Conservation (phyloP, 2,797 vertebrate species). For the Lacerta agilis region DNA sequence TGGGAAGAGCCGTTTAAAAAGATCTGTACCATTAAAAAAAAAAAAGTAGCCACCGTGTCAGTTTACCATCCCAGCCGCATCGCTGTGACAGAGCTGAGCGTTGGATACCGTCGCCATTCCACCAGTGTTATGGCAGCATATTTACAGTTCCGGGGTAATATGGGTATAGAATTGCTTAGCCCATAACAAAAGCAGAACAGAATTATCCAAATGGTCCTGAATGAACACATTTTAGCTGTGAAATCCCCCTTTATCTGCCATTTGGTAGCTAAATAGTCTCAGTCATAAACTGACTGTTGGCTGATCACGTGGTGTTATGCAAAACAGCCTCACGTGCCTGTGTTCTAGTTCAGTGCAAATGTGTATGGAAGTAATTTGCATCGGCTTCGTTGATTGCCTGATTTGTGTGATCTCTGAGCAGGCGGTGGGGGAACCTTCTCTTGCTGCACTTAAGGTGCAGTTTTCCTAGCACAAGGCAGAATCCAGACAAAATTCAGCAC, state of each 20-base stretch:
- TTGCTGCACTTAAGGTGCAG: background rate
- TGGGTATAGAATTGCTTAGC: background rate
- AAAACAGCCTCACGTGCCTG: background rate
- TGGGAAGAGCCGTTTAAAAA: background rate
- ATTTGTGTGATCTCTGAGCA: background rate
- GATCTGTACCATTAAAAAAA: too few species aligned
- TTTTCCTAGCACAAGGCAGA: background rate
- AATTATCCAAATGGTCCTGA: background rate
- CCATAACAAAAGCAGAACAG: conserved; percentile 23
- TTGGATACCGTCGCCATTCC: background rate
- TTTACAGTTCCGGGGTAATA: background rate
- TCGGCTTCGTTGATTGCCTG: background rate
- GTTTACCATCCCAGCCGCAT: background rate
- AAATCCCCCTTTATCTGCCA: background rate
- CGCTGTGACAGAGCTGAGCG: background rate
- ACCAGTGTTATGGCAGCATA: background rate
- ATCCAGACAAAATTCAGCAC: background rate
- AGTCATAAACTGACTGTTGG: background rate
- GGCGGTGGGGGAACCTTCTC: too few species aligned
- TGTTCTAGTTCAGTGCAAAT: background rate
- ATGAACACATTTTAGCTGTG: conserved; percentile 23
- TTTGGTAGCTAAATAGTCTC: conserved; percentile 17
- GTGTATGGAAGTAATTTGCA: background rate
- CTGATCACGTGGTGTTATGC: background rate
- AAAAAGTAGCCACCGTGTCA: background rate